phyloP scores from a whole-genome alignment of 2,113 vertebrate species.

The Dromaius novaehollandiae region DNA sequence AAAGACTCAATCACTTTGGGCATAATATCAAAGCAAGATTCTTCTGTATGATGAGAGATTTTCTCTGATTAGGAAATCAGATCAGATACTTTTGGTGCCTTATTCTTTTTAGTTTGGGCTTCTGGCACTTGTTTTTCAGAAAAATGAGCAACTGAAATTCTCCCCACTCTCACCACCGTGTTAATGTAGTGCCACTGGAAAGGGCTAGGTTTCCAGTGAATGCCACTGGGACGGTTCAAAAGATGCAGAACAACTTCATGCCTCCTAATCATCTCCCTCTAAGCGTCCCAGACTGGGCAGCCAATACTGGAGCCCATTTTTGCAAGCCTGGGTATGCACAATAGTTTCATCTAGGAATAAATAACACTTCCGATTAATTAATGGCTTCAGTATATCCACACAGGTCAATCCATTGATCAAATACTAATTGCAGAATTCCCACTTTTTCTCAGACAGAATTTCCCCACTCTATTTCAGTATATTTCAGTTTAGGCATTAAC shows the following conservation, averaged over 20 bases:
- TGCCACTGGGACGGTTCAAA: neutral
- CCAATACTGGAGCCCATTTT: neutral
- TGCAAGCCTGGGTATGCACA: neutral
- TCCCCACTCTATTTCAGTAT: neutral
- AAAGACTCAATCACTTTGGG: neutral
- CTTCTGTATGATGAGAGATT: neutral
- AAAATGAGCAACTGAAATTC: neutral
- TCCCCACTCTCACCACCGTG: neutral
- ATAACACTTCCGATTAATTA: neutral
- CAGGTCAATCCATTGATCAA: neutral
- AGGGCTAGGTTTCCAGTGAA: neutral
- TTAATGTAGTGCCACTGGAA: neutral
- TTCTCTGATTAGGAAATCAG: neutral
- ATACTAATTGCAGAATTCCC: neutral
- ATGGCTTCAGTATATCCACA: neutral
- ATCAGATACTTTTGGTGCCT: neutral
- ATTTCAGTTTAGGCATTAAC: neutral
- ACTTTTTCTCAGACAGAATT: neutral
- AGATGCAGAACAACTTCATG: neutral
- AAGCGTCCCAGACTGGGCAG: neutral
- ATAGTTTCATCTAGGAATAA: neutral
- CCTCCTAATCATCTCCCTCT: neutral
- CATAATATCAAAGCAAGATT: neutral
- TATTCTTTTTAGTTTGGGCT: neutral
- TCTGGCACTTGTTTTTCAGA: neutral